These are phyloP conservation scores for Mus caroli DNA, from an alignment of 2,797 vertebrate genomes.

Conservation along the genomic window DNA sequence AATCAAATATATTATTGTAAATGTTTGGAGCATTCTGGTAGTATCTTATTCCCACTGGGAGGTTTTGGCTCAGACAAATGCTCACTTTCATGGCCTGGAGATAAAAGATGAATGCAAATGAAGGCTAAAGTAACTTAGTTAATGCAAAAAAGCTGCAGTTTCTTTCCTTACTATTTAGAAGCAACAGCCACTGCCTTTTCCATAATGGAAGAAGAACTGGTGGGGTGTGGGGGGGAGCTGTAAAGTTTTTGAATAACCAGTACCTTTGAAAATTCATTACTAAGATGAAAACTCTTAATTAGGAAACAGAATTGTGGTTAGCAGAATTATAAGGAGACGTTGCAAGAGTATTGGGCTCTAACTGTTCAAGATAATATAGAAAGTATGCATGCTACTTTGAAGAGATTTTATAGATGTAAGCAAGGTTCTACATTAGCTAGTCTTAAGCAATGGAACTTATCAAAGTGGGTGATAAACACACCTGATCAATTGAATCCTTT, in stretches of 20 bases:
- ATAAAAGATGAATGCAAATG: not conserved
- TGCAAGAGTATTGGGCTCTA: not conserved
- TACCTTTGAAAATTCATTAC: not conserved
- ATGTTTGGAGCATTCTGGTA: not conserved
- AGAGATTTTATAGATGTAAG: not conserved
- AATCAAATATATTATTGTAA: not conserved
- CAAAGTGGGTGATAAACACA: not conserved
- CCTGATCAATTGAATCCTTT: not conserved
- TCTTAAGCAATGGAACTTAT: not conserved
- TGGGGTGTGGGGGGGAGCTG: not conserved
- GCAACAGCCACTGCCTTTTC: not conserved
- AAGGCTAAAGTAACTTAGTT: not conserved
- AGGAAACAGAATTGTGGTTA: not conserved
- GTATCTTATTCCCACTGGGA: not conserved
- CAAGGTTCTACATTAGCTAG: not conserved
- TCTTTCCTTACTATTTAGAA: not conserved
- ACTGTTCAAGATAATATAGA: not conserved
- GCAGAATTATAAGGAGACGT: not conserved
- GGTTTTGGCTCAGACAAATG: not conserved
- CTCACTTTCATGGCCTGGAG: not conserved
- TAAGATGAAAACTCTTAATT: slow-evolving; percentile 1
- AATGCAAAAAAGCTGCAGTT: not conserved
- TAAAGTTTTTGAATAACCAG: not conserved
- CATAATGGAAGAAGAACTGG: not conserved
- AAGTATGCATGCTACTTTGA: not conserved